These are phyloP conservation scores for Aphyosemion australe DNA, from an alignment of 2,113 vertebrate species.

Conservation along the genomic window DNA sequence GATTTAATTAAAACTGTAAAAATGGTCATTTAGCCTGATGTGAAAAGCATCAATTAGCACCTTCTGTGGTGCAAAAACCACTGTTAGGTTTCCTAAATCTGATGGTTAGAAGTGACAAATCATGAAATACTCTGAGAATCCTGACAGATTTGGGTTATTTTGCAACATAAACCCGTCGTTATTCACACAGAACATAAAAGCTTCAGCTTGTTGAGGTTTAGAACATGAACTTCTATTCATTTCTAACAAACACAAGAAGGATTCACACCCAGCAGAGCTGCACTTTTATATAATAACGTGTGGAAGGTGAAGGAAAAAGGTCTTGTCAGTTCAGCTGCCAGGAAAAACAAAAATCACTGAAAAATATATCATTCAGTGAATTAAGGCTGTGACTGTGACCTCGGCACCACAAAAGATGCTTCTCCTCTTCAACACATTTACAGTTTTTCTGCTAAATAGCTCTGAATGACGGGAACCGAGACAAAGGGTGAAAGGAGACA, in stretches of 20 bases:
- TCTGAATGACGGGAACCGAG: not conserved
- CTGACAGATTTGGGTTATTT: not conserved
- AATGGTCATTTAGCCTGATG: not conserved
- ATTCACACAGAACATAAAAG: not conserved
- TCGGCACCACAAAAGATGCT: not conserved
- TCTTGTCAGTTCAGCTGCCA: not conserved
- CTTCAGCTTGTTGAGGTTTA: too few relatives aligned
- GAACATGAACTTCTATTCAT: not conserved
- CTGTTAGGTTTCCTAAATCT: too few relatives aligned
- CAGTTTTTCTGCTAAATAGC: not conserved
- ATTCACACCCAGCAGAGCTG: too few relatives aligned
- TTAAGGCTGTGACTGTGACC: not conserved
- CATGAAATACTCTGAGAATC: too few relatives aligned
- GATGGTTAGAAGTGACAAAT: too few relatives aligned
- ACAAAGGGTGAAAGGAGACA: not conserved
- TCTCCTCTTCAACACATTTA: not conserved
- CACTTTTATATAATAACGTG: too few relatives aligned
- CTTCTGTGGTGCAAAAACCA: not conserved
- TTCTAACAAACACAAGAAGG: not conserved
- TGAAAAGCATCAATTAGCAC: not conserved
- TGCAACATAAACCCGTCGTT: too few relatives aligned
- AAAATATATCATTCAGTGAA: not conserved
- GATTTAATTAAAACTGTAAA: not conserved
- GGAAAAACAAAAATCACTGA: not conserved
- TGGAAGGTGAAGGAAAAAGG: conserved; percentile 3